Percentiles rank a stretch among this genome's conserved stretches.
Evolutionary conservation across 1,140 invertebrate genomes (phyloP).

Genomic region (Hormaphis cornu): DNA sequence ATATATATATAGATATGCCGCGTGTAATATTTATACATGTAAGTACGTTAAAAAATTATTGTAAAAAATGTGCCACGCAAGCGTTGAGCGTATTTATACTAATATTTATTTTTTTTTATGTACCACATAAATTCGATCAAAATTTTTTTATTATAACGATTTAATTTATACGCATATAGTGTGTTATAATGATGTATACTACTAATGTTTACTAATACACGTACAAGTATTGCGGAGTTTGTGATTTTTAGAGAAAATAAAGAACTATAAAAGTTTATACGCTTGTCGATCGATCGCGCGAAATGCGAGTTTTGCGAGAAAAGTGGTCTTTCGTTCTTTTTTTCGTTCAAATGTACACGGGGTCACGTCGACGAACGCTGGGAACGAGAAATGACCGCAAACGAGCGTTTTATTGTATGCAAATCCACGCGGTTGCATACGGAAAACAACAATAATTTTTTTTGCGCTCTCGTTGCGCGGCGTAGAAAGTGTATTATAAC

Average conservation of each 20-base stretch:
- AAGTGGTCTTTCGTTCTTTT: not conserved
- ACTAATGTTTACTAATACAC: not conserved
- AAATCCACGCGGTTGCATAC: conserved; percentile 4
- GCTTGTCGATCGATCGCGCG: no score
- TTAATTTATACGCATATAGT: not conserved
- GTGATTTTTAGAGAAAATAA: not conserved
- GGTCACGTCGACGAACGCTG: not conserved
- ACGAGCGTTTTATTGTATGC: conserved; percentile 23
- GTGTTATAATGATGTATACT: no score
- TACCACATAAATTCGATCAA: no score
- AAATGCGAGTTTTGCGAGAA: conserved; percentile 1
- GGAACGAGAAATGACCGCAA: not conserved
- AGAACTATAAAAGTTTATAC: no score
- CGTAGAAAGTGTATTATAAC: conserved; percentile 9
- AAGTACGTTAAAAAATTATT: not conserved
- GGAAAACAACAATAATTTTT: not conserved
- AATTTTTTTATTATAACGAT: no score
- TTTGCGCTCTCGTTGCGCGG: not conserved
- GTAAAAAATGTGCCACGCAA: conserved; percentile 16
- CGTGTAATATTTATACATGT: no score
- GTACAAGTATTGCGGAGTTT: not conserved
- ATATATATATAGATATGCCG: no score
- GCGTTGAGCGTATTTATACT: not conserved
- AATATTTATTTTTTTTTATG: no score
- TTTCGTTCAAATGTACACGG: not conserved